Percentiles rank a stretch among this genome's conserved stretches.
These are phyloP conservation scores for Diceros bicornis DNA, from an alignment of 2,797 vertebrate genomes.

Conservation along the genomic window DNA sequence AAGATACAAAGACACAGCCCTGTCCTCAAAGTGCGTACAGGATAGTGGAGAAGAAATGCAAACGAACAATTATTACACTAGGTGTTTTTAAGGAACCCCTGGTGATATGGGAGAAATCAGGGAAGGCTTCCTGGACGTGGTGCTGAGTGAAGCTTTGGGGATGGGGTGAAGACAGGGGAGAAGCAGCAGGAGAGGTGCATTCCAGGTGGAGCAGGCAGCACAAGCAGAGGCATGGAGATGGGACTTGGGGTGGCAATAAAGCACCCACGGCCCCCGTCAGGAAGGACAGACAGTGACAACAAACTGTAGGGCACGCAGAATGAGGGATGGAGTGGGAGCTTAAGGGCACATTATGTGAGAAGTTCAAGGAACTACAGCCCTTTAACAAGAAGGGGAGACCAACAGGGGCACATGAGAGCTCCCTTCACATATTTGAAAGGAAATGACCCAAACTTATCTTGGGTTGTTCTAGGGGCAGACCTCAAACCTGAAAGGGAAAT, in stretches of 20 bases:
- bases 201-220: not conserved
- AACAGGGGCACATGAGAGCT: not conserved
- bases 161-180: not conserved
- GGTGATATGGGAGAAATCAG: not conserved
- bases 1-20: not conserved
- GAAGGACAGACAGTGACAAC: not conserved
- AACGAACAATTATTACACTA: not conserved
- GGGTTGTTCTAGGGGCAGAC: not conserved
- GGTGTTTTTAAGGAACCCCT: not conserved
- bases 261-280: not conserved
- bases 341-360: not conserved
- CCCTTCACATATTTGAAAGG: not conserved
- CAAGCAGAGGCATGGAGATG: not conserved
- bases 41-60: not conserved
- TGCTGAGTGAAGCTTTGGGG: not conserved
- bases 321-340: not conserved
- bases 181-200: not conserved
- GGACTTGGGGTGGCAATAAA: not conserved
- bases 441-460: not conserved
- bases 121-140: not conserved
- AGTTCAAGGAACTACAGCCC: not conserved
- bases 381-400: not conserved
- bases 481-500: not conserved
- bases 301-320: rapidly evolving
- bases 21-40: not conserved